These are phyloP conservation scores for Vicugna pacos DNA, from an alignment of 2,113 vertebrate genomes.

Conservation along the genomic window DNA sequence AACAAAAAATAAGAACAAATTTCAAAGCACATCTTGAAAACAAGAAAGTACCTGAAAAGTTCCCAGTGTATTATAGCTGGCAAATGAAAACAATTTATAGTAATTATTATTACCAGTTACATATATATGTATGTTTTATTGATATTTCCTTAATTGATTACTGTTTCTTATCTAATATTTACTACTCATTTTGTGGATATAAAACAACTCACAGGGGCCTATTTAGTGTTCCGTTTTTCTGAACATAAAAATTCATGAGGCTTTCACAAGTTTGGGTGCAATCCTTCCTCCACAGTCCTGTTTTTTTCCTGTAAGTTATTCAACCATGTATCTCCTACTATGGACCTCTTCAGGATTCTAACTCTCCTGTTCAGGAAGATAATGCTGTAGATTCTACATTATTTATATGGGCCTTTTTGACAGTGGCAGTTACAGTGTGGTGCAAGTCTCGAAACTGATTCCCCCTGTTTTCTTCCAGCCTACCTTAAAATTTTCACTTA, in stretches of 20 bases:
- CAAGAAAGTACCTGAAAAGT: neutral
- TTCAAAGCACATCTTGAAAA: neutral
- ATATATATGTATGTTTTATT: neutral
- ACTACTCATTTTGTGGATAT: neutral
- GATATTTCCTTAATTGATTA: neutral
- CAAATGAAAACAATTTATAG: neutral
- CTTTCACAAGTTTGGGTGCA: neutral
- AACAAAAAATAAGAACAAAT: neutral
- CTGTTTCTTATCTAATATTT: neutral
- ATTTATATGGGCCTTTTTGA: neutral
- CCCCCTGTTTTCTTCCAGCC: neutral
- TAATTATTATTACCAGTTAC: neutral
- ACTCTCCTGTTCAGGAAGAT: neutral
- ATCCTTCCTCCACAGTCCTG: neutral
- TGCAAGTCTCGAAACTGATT: neutral
- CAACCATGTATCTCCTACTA: neutral
- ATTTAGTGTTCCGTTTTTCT: neutral
- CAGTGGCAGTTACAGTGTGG: neutral
- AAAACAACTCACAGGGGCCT: neutral
- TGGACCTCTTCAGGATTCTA: neutral
- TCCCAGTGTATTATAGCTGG: neutral
- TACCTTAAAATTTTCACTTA: neutral
- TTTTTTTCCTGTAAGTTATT: neutral
- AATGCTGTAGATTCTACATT: neutral
- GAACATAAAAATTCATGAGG: neutral